Conservation (phyloP, 2,797 vertebrate species). For the Amblyopsis hoosieri region DNA sequence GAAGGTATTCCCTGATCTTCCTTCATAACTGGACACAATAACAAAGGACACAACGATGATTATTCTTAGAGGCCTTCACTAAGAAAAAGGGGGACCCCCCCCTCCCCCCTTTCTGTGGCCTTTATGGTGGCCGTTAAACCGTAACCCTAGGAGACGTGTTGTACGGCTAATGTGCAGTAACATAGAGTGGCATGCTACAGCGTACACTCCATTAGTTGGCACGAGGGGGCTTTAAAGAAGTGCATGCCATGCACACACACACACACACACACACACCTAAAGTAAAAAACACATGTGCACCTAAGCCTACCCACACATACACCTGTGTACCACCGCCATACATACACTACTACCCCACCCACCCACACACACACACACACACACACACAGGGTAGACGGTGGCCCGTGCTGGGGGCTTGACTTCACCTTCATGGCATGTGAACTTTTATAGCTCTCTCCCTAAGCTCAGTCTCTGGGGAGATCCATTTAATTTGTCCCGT, state of each 20-base stretch:
- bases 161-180: slow-evolving; percentile 65
- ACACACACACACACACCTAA: not conserved
- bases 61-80: too few relatives aligned
- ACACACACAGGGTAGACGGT: slow-evolving; percentile 25
- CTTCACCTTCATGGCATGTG: slow-evolving; percentile 67
- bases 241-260: slow-evolving; percentile 15
- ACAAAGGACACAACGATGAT: too few relatives aligned
- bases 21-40: too few relatives aligned
- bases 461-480: slow-evolving; percentile 32
- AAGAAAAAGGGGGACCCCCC: too few relatives aligned
- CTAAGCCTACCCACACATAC: slow-evolving; percentile 9
- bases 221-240: slow-evolving; percentile 58
- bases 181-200: slow-evolving; percentile 45
- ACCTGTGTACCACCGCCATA: not conserved
- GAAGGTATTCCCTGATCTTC: too few relatives aligned
- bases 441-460: slow-evolving; percentile 45
- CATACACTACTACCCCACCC: slow-evolving; percentile 3
- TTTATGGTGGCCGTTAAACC: slow-evolving; percentile 71
- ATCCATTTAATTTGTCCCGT: slow-evolving; percentile 35
- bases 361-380: slow-evolving; percentile 33
- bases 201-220: slow-evolving; percentile 71
- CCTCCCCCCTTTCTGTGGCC: slow-evolving; percentile 47
- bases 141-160: slow-evolving; percentile 47
- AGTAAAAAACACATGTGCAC: not conserved
- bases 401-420: slow-evolving; percentile 50